Conservation (phyloP, 2,797 vertebrate species). For the Cirrhinus molitorella region DNA sequence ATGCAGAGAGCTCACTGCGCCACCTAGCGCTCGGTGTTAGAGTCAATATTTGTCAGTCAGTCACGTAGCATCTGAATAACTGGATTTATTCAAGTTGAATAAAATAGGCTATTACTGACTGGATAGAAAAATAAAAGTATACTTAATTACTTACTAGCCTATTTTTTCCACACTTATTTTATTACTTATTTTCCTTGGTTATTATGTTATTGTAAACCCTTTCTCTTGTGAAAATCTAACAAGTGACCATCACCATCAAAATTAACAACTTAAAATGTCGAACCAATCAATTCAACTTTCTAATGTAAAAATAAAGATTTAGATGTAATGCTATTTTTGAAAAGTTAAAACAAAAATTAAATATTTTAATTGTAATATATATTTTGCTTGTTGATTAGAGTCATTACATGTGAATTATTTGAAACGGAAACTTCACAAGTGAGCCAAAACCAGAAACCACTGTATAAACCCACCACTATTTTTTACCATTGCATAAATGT, state of each 20-base stretch:
- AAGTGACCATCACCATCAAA: too few species aligned
- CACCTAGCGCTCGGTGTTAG: neutral
- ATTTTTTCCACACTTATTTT: too few species aligned
- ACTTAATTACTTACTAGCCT: too few species aligned
- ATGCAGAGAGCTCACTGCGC: neutral
- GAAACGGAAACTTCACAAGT: neutral
- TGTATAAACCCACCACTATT: neutral
- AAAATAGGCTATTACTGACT: too few species aligned
- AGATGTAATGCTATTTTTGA: neutral
- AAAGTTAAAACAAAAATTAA: too few species aligned
- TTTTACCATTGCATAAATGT: neutral
- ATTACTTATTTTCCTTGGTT: neutral
- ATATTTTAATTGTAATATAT: neutral
- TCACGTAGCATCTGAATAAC: neutral
- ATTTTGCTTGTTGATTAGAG: neutral
- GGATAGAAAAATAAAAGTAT: too few species aligned
- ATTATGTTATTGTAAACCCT: neutral
- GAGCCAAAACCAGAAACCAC: neutral
- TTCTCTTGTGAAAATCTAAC: neutral
- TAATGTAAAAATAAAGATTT: neutral
- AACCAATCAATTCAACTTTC: neutral
- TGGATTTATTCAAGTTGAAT: too few species aligned
- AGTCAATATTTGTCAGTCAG: neutral
- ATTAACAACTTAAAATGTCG: too few species aligned
- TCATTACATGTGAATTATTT: neutral